phyloP scores from a whole-genome alignment of 2,113 vertebrate genomes.

The Hippocampus barbouri region DNA sequence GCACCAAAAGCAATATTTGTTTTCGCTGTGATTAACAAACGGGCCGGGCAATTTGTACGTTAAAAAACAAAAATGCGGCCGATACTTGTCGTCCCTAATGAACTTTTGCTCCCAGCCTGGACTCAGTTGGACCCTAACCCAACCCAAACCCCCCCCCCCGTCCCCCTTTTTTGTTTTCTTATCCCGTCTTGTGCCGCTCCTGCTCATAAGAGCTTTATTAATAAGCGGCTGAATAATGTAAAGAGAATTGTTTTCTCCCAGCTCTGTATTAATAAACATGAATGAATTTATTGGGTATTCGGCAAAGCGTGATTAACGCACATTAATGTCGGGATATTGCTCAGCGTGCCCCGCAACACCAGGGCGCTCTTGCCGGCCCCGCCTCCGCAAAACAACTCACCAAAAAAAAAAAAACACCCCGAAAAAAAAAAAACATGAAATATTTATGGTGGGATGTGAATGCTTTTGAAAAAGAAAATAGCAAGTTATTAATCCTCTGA shows the following conservation, averaged over 20 bases:
- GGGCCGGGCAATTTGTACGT: conserved; percentile 67
- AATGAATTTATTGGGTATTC: conserved; percentile 78
- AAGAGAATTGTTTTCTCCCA: conserved; percentile 78
- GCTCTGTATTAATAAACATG: conserved; percentile 82
- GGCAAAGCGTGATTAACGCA: conserved; percentile 80
- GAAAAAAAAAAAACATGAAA: conserved; percentile 71
- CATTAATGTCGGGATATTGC: conserved; percentile 74
- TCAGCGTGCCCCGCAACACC: conserved; percentile 65
- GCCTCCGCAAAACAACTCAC: conserved; percentile 19
- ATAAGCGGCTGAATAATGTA: conserved; percentile 77
- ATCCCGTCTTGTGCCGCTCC: conserved; percentile 47
- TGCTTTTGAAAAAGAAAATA: conserved; percentile 80
- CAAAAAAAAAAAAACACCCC: conserved; percentile 30
- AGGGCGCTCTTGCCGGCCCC: conserved; percentile 21
- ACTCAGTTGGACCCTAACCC: conserved; percentile 24
- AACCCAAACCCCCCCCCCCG: conserved; percentile 37
- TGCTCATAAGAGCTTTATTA: conserved; percentile 74
- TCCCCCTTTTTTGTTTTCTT: conserved; percentile 2
- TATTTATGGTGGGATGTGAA: conserved; percentile 81
- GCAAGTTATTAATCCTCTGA: conserved; percentile 81
- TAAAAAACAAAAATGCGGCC: conserved; percentile 44
- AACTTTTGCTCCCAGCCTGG: conserved; percentile 59
- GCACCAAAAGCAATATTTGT: conserved; percentile 81
- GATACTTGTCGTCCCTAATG: conserved; percentile 51
- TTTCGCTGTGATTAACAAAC: conserved; percentile 79